phyloP scores from a whole-genome alignment of 2,797 vertebrate genomes.

The Malacoraja senta region DNA sequence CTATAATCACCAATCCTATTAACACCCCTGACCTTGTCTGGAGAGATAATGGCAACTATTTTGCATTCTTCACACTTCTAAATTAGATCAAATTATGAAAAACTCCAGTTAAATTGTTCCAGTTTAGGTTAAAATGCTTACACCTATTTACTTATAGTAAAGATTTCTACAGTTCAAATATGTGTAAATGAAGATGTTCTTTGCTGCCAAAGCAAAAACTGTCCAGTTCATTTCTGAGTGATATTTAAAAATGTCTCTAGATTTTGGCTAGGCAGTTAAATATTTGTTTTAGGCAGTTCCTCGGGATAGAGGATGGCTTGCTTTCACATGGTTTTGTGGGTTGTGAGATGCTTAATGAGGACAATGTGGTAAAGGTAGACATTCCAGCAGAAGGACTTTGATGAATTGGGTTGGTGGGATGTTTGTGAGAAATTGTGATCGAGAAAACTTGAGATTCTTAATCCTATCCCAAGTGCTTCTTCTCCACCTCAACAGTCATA shows the following conservation, averaged over 20 bases:
- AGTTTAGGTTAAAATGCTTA: not conserved
- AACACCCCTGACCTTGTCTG: not conserved
- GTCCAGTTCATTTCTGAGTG: not conserved
- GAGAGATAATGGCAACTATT: not conserved
- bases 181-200: not conserved
- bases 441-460: too few species aligned
- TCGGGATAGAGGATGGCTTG: too few species aligned
- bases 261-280: not conserved
- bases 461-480: too few species aligned
- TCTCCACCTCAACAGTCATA: too few species aligned
- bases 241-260: not conserved
- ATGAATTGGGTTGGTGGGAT: too few species aligned
- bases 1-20: not conserved
- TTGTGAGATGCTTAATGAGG: too few species aligned
- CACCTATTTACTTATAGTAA: not conserved
- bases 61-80: slow-evolving; percentile 12
- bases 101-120: not conserved
- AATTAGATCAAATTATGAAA: not conserved
- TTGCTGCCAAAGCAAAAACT: not conserved
- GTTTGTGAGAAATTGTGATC: too few species aligned
- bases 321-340: too few species aligned
- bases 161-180: not conserved
- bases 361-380: too few species aligned
- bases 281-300: too few species aligned
- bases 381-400: too few species aligned